A percentile compares a stretch with the other conserved stretches of the same genome.
Conservation (phyloP, 2,888 invertebrate species). For the Mystacides longicornis region DNA sequence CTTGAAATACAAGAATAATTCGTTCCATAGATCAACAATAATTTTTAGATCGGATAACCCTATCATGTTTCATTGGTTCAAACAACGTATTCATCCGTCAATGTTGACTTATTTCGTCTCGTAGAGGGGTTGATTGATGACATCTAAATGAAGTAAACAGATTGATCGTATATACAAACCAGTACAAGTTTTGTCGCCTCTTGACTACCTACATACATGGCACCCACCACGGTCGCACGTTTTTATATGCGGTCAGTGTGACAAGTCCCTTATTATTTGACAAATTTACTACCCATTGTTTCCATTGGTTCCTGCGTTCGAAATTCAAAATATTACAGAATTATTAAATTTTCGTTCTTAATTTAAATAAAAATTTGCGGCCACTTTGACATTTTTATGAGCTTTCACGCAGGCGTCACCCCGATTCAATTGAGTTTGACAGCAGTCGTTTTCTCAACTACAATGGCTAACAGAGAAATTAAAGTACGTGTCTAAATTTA, state of each 20-base stretch:
- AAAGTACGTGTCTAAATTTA: no score
- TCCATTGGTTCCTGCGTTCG: background rate
- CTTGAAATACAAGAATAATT: no score
- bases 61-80: no score
- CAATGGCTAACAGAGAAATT: no score
- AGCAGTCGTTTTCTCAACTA: no score
- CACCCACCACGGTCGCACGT: background rate
- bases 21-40: no score
- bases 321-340: background rate
- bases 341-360: background rate
- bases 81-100: no score
- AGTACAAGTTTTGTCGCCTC: no score
- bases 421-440: no score
- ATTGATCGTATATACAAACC: background rate
- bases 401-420: no score
- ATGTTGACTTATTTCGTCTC: background rate
- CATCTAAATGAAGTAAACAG: slow-evolving; percentile 1
- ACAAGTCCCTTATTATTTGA: background rate
- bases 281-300: background rate
- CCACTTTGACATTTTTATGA: background rate
- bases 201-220: no score
- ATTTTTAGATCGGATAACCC: no score
- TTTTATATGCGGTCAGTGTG: background rate
- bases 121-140: slow-evolving; percentile 1
- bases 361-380: background rate